phyloP scores from a whole-genome alignment of 2,888 invertebrate species.

The Acrocyrtus sp. region DNA sequence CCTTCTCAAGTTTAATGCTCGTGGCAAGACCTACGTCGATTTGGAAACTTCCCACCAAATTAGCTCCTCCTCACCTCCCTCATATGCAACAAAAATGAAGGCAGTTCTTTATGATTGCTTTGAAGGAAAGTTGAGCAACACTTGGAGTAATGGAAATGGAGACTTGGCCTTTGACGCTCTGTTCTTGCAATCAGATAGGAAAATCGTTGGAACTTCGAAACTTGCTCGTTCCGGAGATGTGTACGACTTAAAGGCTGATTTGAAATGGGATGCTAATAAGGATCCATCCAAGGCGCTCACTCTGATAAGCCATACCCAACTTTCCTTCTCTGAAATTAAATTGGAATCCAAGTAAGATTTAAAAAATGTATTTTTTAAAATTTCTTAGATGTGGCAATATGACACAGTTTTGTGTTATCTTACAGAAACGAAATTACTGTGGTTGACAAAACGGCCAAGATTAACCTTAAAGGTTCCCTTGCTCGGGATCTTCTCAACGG shows the following conservation, averaged over 20 bases:
- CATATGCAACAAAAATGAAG: slow-evolving; percentile 49
- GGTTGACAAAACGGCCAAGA: slow-evolving; percentile 68
- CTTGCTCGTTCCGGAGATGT: slow-evolving; percentile 42
- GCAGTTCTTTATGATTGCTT: slow-evolving; percentile 52
- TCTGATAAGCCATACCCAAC: slow-evolving; percentile 52
- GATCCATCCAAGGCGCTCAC: slow-evolving; percentile 51
- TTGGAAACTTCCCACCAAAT: slow-evolving; percentile 46
- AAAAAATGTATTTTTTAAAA: slow-evolving; percentile 6
- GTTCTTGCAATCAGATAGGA: slow-evolving; percentile 57
- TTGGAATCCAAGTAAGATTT: slow-evolving; percentile 56
- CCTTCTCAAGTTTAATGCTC: slow-evolving; percentile 48
- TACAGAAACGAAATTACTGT: slow-evolving; percentile 70
- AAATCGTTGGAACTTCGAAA: slow-evolving; percentile 45
- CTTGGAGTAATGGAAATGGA: slow-evolving; percentile 42
- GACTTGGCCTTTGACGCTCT: slow-evolving; percentile 49
- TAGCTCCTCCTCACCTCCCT: slow-evolving; percentile 26
- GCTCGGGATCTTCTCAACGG: slow-evolving; percentile 68
- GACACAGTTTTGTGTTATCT: background rate
- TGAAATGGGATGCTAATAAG: slow-evolving; percentile 61
- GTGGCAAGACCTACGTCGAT: slow-evolving; percentile 53
- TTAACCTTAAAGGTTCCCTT: slow-evolving; percentile 68
- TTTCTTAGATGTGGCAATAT: background rate
- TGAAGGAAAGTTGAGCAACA: slow-evolving; percentile 52
- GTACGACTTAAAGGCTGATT: slow-evolving; percentile 54
- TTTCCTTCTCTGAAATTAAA: slow-evolving; percentile 34